Base-by-base conservation (phyloP, 2,797 vertebrate genomes). In the Poecilia picta region DNA sequence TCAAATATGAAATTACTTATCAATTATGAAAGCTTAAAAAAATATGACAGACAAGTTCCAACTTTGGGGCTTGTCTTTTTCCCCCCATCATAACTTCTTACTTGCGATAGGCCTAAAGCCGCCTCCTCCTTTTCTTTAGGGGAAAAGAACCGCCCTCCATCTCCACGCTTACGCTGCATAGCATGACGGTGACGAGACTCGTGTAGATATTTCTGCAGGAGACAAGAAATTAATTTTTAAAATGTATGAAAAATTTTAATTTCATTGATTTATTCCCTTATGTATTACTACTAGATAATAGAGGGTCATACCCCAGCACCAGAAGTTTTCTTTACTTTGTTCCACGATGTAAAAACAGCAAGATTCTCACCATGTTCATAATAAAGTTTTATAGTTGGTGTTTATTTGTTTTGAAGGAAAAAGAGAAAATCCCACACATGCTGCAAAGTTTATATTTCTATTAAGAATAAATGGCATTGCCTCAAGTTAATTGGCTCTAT, bases 181-280 rank as follows among this genome's bases (percentile, higher is more conserved):
- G 98, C 98, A 15, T 99, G 98, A 55, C 97, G 97, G 81, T 99
- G 98, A 73, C 98, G 96, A 25, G 98, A 99, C 82, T 99, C 98
- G 0, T 99, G 98, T 8, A 99, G 93, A 80, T 99, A 99, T 98
- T 99, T 99, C 98, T 99, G 91, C 33, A 75, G 84, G 0, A 62
- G 66, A 55, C 33, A 74, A 23, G 7, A 53, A 53, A 23, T 73
- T 7, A 8, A 43, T 53, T 51, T 49, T 0, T 51, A 47, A 46
- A 57, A 5, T 49, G 1, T 7, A 8, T 18, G 13, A 45, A 49
- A 39, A 62, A 5, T 49, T 18, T 43, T 0, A 46, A 73, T 51
- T 51, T 18, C 11, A 73, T 23, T 10, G 31, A 25, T 36, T 23
- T 18, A 72, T 46, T 31, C 28, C n/a, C 28, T 31, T 49, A 8